Percentiles rank a stretch among this genome's conserved stretches.
Evolutionary conservation across 2,888 invertebrate species (phyloP).

Genomic region (Zygothrica quintamaculata): DNA sequence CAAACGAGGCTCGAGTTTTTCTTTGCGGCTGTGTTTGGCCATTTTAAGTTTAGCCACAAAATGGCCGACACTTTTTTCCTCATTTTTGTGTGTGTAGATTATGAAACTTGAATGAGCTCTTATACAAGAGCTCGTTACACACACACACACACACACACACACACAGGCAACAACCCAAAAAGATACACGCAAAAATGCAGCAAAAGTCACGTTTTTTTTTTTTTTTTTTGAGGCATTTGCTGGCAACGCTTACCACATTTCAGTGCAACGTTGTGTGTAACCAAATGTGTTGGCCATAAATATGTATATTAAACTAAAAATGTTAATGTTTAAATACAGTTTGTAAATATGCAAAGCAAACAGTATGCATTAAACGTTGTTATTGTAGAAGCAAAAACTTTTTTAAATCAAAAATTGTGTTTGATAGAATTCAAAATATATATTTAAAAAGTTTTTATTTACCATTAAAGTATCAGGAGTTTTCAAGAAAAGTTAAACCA

Average conservation of each 20-base stretch:
- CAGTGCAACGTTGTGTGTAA: too few relatives aligned
- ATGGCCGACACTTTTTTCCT: slow-evolving; percentile 65
- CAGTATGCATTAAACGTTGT: too few relatives aligned
- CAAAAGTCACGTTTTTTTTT: slow-evolving; percentile 76
- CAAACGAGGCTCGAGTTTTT: slow-evolving; percentile 39
- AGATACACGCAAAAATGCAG: slow-evolving; percentile 63
- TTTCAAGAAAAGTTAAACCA: background rate
- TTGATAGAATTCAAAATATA: too few relatives aligned
- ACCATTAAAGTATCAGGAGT: too few relatives aligned
- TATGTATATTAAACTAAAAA: slow-evolving; percentile 26
- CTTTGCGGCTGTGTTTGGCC: slow-evolving; percentile 40
- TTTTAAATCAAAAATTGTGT: too few relatives aligned
- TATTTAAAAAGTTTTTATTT: too few relatives aligned
- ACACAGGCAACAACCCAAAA: background rate
- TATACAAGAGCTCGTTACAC: slow-evolving; percentile 62
- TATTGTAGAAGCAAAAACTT: too few relatives aligned
- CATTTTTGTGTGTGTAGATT: too few relatives aligned
- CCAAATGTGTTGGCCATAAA: slow-evolving; percentile 56
- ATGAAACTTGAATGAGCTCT: slow-evolving; percentile 62
- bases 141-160: background rate
- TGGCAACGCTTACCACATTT: slow-evolving; percentile 21
- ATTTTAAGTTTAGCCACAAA: slow-evolving; percentile 64
- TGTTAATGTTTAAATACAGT: slow-evolving; percentile 49
- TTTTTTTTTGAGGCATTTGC: slow-evolving; percentile 37
- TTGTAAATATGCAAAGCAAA: slow-evolving; percentile 42